These are phyloP conservation scores for Nemapogon koenigi DNA, from an alignment of 2,888 invertebrate genomes.

Conservation along the genomic window DNA sequence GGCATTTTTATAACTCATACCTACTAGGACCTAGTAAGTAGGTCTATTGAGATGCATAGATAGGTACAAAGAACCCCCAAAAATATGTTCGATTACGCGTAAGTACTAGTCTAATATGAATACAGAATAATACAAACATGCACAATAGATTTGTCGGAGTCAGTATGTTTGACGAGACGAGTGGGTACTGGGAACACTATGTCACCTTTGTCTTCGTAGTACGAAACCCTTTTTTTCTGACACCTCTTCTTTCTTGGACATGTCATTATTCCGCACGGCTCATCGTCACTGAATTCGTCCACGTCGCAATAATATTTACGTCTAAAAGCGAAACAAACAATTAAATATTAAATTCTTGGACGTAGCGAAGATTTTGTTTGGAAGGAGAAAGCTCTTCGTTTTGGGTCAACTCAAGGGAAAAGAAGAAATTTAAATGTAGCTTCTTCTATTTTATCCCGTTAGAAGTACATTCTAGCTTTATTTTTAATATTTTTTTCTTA, in stretches of 20 bases:
- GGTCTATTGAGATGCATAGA: too few relatives aligned
- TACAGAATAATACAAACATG: slow-evolving; percentile 31
- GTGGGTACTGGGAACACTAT: slow-evolving; percentile 33
- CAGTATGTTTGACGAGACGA: slow-evolving; percentile 34
- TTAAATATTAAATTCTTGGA: too few relatives aligned
- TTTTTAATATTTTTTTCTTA: background rate
- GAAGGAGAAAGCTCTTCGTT: too few relatives aligned
- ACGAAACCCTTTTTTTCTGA: slow-evolving; percentile 37
- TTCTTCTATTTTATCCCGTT: background rate
- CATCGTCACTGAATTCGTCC: slow-evolving; percentile 16
- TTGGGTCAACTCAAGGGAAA: too few relatives aligned
- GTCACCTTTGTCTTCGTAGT: slow-evolving; percentile 32
- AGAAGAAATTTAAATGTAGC: background rate
- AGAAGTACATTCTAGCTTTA: too few relatives aligned
- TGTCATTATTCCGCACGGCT: background rate
- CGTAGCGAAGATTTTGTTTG: too few relatives aligned
- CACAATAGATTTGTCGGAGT: slow-evolving; percentile 39
- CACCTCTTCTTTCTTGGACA: slow-evolving; percentile 16
- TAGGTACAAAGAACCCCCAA: too few relatives aligned
- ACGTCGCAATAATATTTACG: background rate
- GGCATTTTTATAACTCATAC: too few relatives aligned
- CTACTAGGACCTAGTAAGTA: too few relatives aligned
- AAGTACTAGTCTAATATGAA: too few relatives aligned
- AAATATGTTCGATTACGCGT: too few relatives aligned
- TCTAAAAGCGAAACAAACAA: slow-evolving; percentile 1